Base-by-base conservation (phyloP, 2,888 invertebrate species). In the Mimas tiliae region DNA sequence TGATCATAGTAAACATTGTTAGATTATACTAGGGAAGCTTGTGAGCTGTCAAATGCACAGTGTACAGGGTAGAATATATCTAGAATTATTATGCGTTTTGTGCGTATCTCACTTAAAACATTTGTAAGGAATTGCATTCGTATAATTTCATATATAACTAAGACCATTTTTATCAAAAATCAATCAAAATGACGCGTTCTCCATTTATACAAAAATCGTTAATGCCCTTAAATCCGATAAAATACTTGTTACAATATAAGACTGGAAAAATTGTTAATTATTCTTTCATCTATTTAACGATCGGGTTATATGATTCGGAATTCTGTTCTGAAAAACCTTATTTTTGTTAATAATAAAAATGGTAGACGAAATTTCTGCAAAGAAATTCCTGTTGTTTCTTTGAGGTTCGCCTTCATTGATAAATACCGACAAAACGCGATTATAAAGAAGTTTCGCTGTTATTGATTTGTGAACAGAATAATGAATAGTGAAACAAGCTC, bases 1-100 rank as follows among this genome's bases (percentile, higher is more conserved):
- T 65, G 34, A 65, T 47, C 27, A 63, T 51, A 64, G 51, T 51
- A 48, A 51, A 63, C 48, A 52, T 63, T 51, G 62, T 63, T 58
- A 58, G 38, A 42, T 42, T 58, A 12, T 58, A 42, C 42, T 38
- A 42, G 58, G 58, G 45, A 58, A 38, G 42, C 58, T 58, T 58
- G 42, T 58, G 58, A 53, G 58, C 12, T 58, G 38, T 42, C 42
- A 42, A 58, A 19, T 58, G 58, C 16, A 58, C 38, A 58, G 58
- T 58, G 58, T 42, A 58, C 58, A 58, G 58, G 58, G 58, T 58
- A 42, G 58, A 58, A 47, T 63, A 21, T 63, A 48, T 47, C 45
- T 63, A 63, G 27, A 48, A 38, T 38, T 6, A 47, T 62, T 19
- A 63, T 63, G 58, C 58, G 58, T 42, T 58, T 8, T 38, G 38